Evolutionary conservation across 1,140 invertebrate species (phyloP).

Genomic region (Lutraria rhynchaena): DNA sequence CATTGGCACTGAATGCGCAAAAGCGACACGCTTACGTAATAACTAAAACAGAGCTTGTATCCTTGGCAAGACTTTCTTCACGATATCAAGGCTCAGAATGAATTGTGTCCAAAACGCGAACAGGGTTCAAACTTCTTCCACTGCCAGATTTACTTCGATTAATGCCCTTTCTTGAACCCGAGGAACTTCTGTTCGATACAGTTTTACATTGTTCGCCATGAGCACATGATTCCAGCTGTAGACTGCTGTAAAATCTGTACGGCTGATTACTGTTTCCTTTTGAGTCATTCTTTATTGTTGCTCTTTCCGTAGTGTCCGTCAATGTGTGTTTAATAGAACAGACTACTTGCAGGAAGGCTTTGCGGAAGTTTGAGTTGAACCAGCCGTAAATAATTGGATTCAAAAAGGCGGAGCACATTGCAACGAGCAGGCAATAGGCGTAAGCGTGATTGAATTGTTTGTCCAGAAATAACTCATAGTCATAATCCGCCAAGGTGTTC

Average conservation of each 20-base stretch:
- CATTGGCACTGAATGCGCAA: too few species aligned
- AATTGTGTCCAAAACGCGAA: neutral
- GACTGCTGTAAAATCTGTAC: conserved; percentile 47
- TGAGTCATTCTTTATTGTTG: conserved; percentile 59
- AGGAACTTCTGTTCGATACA: neutral
- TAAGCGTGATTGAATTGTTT: conserved; percentile 83
- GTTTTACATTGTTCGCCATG: neutral
- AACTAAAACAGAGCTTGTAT: too few species aligned
- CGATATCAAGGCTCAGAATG: neutral
- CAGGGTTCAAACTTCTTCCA: too few species aligned
- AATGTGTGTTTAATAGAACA: conserved; percentile 37
- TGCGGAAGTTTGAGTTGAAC: conserved; percentile 74
- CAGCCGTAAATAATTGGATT: conserved; percentile 75
- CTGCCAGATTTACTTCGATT: neutral
- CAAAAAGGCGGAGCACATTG: conserved; percentile 83
- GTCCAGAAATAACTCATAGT: conserved; percentile 69
- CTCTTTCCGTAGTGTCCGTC: conserved; percentile 48
- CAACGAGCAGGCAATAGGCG: conserved; percentile 84
- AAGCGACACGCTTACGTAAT: too few species aligned
- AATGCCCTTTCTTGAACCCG: conserved; percentile 1
- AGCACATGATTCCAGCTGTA: neutral
- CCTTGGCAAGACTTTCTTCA: too few species aligned
- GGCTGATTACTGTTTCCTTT: conserved; percentile 47
- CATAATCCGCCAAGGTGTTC: conserved; percentile 82
- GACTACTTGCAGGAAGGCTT: conserved; percentile 48